Percentiles rank a stretch among this genome's conserved stretches.
Conservation (phyloP, 2,113 vertebrate genomes). For the Tenrec ecaudatus region DNA sequence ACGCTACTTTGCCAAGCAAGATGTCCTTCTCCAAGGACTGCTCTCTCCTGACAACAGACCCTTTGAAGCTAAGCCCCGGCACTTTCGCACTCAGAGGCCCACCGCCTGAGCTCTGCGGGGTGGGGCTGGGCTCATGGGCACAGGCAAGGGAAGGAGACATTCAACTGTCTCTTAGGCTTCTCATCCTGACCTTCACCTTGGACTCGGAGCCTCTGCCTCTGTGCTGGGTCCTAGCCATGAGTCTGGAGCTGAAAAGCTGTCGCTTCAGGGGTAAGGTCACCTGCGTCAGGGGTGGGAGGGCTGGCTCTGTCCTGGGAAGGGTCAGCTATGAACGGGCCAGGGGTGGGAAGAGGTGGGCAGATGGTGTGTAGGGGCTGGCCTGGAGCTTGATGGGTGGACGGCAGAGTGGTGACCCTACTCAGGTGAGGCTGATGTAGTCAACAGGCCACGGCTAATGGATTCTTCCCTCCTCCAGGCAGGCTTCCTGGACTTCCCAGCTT, state of each 20-base stretch:
- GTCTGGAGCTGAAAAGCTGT: neutral
- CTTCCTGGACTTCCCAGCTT: neutral
- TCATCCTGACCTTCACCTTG: neutral
- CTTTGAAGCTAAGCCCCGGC: neutral
- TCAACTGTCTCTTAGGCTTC: rapidly evolving
- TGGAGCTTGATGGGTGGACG: neutral
- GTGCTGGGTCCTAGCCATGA: neutral
- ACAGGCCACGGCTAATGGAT: neutral
- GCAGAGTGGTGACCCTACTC: neutral
- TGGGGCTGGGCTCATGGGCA: neutral
- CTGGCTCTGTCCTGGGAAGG: neutral
- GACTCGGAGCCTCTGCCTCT: neutral
- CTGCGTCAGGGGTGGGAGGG: neutral
- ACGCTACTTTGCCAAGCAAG: too few relatives aligned
- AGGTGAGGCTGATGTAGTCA: neutral
- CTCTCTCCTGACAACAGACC: too few relatives aligned
- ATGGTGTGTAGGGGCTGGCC: neutral
- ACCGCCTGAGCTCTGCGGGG: neutral
- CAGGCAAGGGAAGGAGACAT: neutral
- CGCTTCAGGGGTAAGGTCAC: neutral
- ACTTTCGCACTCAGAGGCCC: neutral
- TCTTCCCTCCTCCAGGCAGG: neutral
- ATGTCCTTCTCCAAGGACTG: too few relatives aligned
- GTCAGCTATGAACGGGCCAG: neutral
- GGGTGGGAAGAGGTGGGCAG: neutral